These are phyloP conservation scores for Dynastes hyllus DNA, from an alignment of 2,888 invertebrate genomes.

Conservation along the genomic window DNA sequence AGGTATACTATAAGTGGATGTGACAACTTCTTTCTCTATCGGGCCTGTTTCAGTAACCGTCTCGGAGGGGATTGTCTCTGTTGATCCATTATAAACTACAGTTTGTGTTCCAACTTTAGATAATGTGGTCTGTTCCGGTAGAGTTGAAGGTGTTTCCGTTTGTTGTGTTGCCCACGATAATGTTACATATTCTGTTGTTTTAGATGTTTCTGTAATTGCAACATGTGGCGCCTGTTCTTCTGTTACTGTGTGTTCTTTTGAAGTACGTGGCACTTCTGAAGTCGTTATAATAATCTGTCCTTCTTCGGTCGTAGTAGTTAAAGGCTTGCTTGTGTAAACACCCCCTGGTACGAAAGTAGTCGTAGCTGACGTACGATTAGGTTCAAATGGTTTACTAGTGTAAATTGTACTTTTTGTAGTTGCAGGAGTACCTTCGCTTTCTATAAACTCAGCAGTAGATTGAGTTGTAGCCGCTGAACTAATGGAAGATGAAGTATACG, in stretches of 20 bases:
- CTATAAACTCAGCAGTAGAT: neutral
- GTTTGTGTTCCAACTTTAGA: neutral
- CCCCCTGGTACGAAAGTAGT: constrained; percentile 45
- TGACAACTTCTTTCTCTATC: too few relatives aligned
- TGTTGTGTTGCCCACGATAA: neutral
- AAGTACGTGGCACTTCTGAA: constrained; percentile 59
- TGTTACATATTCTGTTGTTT: neutral
- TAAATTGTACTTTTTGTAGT: constrained; percentile 13
- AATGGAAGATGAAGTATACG: constrained; percentile 9
- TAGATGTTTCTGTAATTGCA: neutral
- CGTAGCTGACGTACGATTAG: constrained; percentile 38
- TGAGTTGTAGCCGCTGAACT: neutral
- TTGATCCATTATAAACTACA: too few relatives aligned
- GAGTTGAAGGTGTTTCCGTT: neutral
- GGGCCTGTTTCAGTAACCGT: too few relatives aligned
- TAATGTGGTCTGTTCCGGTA: neutral
- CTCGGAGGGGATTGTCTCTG: too few relatives aligned
- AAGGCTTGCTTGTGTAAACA: constrained; percentile 48
- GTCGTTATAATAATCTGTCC: neutral
- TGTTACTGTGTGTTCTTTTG: constrained; percentile 38
- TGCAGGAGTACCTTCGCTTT: constrained; percentile 15
- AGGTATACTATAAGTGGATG: too few relatives aligned
- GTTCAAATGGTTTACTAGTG: constrained; percentile 45
- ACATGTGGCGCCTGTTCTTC: constrained; percentile 17
- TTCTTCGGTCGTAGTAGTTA: constrained; percentile 16